phyloP scores from a whole-genome alignment of 2,888 invertebrate genomes.

The Blastobasis adustella region DNA sequence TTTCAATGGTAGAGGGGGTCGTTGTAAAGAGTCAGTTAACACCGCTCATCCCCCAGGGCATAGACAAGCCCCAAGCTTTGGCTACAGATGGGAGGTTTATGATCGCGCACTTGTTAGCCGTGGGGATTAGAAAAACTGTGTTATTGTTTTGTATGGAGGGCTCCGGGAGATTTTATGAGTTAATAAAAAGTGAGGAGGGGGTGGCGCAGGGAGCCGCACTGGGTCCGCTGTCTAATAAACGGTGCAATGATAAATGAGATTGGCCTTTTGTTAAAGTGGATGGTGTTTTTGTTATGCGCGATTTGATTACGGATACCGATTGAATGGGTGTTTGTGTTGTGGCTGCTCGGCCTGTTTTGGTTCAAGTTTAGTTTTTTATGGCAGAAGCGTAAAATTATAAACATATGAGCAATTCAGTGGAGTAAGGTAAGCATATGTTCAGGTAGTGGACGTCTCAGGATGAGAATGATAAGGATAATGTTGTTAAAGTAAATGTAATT shows the following conservation, averaged over 20 bases:
- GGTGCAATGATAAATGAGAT: conserved; percentile 42
- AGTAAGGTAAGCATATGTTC: too few species aligned
- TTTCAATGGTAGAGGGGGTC: conserved; percentile 23
- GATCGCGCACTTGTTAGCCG: conserved; percentile 62
- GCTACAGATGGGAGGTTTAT: conserved; percentile 65
- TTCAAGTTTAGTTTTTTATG: too few species aligned
- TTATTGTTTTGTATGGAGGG: conserved; percentile 10
- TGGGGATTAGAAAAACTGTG: conserved; percentile 64
- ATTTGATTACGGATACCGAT: background rate
- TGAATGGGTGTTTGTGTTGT: too few species aligned
- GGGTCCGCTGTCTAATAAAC: conserved; percentile 26
- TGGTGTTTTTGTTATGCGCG: background rate
- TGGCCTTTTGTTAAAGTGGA: conserved; percentile 22
- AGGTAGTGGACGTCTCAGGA: too few species aligned
- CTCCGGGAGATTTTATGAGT: conserved; percentile 14
- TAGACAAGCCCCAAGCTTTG: conserved; percentile 57
- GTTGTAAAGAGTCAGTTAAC: conserved; percentile 56
- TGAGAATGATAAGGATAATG: too few species aligned
- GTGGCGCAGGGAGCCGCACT: conserved; percentile 3
- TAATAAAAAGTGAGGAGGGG: conserved; percentile 15
- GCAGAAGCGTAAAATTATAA: too few species aligned
- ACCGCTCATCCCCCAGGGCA: conserved; percentile 49
- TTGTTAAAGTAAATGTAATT: too few species aligned
- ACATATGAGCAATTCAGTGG: too few species aligned
- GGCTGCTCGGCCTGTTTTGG: too few species aligned